These are phyloP conservation scores for Trichopria drosophilae DNA, from an alignment of 2,888 invertebrate species.

Conservation along the genomic window DNA sequence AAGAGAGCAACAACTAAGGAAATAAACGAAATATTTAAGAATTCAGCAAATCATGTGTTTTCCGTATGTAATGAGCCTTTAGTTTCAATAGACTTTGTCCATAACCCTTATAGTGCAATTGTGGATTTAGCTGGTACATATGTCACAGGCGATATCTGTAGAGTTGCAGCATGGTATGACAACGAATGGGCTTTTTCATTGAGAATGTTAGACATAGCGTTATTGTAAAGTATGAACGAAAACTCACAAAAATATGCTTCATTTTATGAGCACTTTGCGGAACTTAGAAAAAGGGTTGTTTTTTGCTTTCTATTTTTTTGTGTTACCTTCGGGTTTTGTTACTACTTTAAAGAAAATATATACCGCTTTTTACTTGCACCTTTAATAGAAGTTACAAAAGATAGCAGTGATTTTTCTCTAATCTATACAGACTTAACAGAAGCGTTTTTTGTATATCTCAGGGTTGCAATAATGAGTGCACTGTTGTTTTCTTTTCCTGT, in stretches of 20 bases:
- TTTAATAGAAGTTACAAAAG: constrained; percentile 14
- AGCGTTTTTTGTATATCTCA: constrained; percentile 13
- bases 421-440: constrained; percentile 18
- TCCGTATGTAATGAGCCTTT: constrained; percentile 8
- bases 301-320: constrained; percentile 19
- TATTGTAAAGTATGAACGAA: constrained; percentile 18
- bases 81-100: constrained; percentile 18
- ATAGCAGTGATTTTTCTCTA: constrained; percentile 10
- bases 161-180: constrained; percentile 21
- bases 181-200: constrained; percentile 14
- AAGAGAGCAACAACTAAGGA: constrained; percentile 15
- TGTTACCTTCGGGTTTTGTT: constrained; percentile 16
- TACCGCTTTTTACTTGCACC: constrained; percentile 15
- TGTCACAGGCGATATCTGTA: constrained; percentile 12
- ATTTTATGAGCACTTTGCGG: constrained; percentile 17
- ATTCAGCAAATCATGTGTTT: constrained; percentile 10
- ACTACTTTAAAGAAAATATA: constrained; percentile 17
- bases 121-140: constrained; percentile 15
- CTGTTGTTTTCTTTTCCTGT: constrained; percentile 7
- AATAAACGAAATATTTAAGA: constrained; percentile 18
- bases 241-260: constrained; percentile 16
- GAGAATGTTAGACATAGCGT: constrained; percentile 16
- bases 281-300: constrained; percentile 17
- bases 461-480: constrained; percentile 9
- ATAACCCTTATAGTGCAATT: constrained; percentile 19